Base-by-base conservation (phyloP, 2,113 vertebrate species). In the Limnothrissa miodon region DNA sequence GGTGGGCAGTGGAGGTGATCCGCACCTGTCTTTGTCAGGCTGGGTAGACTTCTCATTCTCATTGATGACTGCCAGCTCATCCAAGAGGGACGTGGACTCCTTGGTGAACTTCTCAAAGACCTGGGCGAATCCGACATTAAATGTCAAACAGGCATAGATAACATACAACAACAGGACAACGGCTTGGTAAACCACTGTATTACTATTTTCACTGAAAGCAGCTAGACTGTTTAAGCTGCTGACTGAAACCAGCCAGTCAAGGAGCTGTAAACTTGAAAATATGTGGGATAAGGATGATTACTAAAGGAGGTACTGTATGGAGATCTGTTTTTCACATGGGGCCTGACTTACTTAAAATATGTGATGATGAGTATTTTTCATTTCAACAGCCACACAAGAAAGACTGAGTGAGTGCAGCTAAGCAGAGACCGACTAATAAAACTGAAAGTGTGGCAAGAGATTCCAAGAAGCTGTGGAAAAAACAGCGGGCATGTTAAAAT, bases 51-150 rank as follows among this genome's bases (percentile, higher is more conserved):
- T 98, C 89, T 99, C 97, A 19, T 95, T 93, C 85, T 96, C 97
- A 78, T 98, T 99, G 93, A 99, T 99, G 85, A 97, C 87, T n/a
- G 96, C 94, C 87, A 99, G 96, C 87, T 99, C 97, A 84, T 98
- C 97, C 89, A 99, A 90, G 86, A 99, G 94, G 1, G 97, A 99
- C 0, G 96, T 99, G 3, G 98, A 99, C 86, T 99, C 98, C 87
- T 96, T 99, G 0, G 97, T 99, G 93, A 99, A 99, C 90, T 99
- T 99, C 91, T 99, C 98, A 93, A 99, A 99, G 83, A 98, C 97
- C 98, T 99, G 89, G 19, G 74, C 7, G 39, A 36, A 15, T 33
- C 23, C 0, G 80, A 39, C 78, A 33, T 11, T 10, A n/a, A n/a
- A n/a, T 9, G 1, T 25, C 59, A 66, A n/a, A 29, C 25, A 6